Evolutionary conservation across 2,113 vertebrate species (phyloP), one percentile per base, ranked within the genome.

Genomic region (Halichoeres trimaculatus): DNA sequence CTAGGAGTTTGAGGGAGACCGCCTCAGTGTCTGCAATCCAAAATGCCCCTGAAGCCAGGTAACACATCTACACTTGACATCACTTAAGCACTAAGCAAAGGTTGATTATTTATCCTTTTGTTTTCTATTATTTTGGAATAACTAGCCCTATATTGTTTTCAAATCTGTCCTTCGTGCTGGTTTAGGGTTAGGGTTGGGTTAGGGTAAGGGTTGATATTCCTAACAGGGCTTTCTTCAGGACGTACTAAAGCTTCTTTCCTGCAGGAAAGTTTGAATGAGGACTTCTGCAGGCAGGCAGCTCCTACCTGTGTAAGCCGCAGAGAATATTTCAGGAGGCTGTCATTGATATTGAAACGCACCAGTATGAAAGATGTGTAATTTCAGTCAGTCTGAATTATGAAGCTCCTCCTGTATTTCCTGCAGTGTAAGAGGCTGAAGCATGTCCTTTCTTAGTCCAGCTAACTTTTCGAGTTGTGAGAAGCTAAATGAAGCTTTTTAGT

Each of bases 401-500:
- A 24, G 26, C 12, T 20, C 63, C 62, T 61, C 2, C 30, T 30
- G 10, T n/a, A 55, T 20, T 74, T 48, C 45, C 68, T 70, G 26
- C 43, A 58, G 16, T 60, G 52, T 72, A 66, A 24, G 74, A 76
- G 47, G 70, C 40, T 74, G 77, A 90, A 70, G 84, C 43, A 87
- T 73, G 76, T 64, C 43, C 76, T 81, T 72, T 73, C 67, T 81
- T 70, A 82, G 70, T 79, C 74, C 20, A 63, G 78, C 80, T 82
- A 89, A 89, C 74, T 89, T 90, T 86, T 85, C 0, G 78, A 86
- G 74, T 84, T 67, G 85, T 36, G 73, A 87, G 85, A 78, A 86
- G 85, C 88, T 93, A 93, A 94, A 94, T 93, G 88, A 88, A 91
- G 91, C 89, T 93, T 92, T 92, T 89, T 87, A 89, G 85, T 62